A percentile compares a stretch with the other conserved stretches of the same genome.
These are phyloP conservation scores for Aurelia sp. DNA, from an alignment of 30 jellyfish, hydroid and myxozoan genomes.

Conservation along the genomic window DNA sequence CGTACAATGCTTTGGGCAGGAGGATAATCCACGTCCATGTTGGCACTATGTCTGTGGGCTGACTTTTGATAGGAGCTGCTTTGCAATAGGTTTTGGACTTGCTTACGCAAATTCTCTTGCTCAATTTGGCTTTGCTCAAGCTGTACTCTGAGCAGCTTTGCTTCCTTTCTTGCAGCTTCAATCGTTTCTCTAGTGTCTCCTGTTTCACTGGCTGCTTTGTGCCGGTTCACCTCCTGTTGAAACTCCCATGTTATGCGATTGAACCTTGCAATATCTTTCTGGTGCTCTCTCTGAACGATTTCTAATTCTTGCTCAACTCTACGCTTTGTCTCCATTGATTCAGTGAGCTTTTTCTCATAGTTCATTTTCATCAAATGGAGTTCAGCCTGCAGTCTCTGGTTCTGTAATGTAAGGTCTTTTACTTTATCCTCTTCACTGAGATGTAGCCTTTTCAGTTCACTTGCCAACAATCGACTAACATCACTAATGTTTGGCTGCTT, in stretches of 20 bases:
- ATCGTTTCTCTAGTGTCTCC: constrained; percentile 71
- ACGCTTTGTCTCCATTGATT: constrained; percentile 84
- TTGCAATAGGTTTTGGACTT: constrained; percentile 63
- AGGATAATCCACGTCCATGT: constrained; percentile 70
- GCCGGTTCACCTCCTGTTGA: constrained; percentile 84
- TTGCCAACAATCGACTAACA: constrained; percentile 72
- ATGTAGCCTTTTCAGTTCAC: constrained; percentile 83
- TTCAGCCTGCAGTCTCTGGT: constrained; percentile 93
- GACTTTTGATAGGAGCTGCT: constrained; percentile 32
- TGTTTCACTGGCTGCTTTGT: constrained; percentile 65
- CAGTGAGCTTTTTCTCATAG: constrained; percentile 84
- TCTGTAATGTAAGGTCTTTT: constrained; percentile 78
- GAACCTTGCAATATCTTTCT: constrained; percentile 91
- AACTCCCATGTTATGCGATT: constrained; percentile 92
- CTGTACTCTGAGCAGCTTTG: constrained; percentile 72
- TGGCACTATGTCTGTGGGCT: constrained; percentile 52
- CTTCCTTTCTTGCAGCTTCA: constrained; percentile 79
- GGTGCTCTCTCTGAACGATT: constrained; percentile 97
- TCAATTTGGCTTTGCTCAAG: constrained; percentile 88
- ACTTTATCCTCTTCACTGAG: constrained; percentile 88
- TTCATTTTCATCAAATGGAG: constrained; percentile 87
- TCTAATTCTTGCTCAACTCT: constrained; percentile 97
- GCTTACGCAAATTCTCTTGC: constrained; percentile 89
- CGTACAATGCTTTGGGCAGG: constrained; percentile 67
- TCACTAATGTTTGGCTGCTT: constrained; percentile 86